Evolutionary conservation across 2,797 vertebrate genomes (phyloP).

Genomic region (Tragelaphus eurycerus): DNA sequence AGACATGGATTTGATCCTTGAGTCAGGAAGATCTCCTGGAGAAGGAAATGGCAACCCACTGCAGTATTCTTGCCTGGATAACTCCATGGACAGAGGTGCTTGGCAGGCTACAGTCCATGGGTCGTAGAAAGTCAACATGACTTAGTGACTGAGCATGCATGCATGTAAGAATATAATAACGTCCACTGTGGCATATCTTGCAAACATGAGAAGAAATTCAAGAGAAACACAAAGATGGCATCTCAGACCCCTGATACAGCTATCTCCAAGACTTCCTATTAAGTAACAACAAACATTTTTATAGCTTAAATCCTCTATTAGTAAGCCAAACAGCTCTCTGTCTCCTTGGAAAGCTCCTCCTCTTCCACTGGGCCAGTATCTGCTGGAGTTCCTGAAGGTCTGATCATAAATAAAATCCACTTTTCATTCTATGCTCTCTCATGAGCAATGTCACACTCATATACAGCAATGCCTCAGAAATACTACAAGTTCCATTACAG

Average conservation of each 20-base stretch:
- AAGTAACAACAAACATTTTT: background rate
- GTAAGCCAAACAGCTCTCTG: background rate
- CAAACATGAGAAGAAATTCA: background rate
- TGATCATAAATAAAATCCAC: background rate
- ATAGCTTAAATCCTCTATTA: background rate
- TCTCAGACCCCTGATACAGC: background rate
- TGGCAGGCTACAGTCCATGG: background rate
- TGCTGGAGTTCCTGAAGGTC: background rate
- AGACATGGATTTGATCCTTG: background rate
- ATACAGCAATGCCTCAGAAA: background rate
- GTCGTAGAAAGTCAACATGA: background rate
- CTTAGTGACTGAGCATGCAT: background rate
- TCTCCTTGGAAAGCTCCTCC: background rate
- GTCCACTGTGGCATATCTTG: background rate
- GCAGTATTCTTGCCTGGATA: background rate
- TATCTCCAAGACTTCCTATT: background rate
- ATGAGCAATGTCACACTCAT: background rate
- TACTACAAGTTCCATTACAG: background rate
- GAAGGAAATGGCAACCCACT: background rate
- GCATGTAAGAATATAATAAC: background rate
- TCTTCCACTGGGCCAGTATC: background rate
- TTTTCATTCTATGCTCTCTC: background rate
- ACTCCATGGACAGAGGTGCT: background rate
- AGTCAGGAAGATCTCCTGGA: background rate
- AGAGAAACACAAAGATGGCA: background rate